phyloP scores from a whole-genome alignment of 2,888 invertebrate species.

The Leptinotarsa peninsularis region DNA sequence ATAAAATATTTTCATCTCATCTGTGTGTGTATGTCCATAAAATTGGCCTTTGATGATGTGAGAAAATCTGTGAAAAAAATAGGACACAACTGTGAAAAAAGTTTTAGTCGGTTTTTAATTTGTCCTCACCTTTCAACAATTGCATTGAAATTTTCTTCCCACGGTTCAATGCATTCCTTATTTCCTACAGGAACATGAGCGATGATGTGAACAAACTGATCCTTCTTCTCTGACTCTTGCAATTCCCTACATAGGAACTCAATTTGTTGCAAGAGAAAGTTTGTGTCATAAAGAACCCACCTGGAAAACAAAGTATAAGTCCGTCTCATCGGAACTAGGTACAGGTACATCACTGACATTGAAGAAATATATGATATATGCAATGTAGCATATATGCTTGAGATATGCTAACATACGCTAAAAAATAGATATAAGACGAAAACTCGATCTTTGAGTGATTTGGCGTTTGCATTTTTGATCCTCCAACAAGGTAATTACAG shows the following conservation, averaged over 20 bases:
- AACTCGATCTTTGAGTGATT: too few species aligned
- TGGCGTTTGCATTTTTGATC: too few species aligned
- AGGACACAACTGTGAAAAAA: too few species aligned
- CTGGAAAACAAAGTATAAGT: constrained; percentile 39
- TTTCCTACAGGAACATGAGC: constrained; percentile 85
- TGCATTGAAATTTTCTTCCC: constrained; percentile 76
- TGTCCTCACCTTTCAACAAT: constrained; percentile 77
- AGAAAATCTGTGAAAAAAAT: constrained; percentile 70
- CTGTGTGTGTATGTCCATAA: constrained; percentile 85
- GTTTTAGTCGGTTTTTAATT: not conserved
- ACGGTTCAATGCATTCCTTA: constrained; percentile 76
- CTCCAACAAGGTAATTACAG: not conserved
- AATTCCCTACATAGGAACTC: constrained; percentile 77
- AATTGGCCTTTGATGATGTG: constrained; percentile 83
- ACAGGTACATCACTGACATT: too few species aligned
- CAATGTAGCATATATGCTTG: too few species aligned
- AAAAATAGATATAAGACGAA: not conserved
- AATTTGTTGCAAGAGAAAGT: constrained; percentile 80
- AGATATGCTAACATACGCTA: not conserved
- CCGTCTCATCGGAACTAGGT: not conserved
- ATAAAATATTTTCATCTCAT: constrained; percentile 81
- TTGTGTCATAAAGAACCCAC: constrained; percentile 68
- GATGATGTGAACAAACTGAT: constrained; percentile 85
- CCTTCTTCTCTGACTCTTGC: constrained; percentile 68
- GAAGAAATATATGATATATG: too few species aligned